Conservation (phyloP, 2,888 invertebrate species). For the Formica aserva region DNA sequence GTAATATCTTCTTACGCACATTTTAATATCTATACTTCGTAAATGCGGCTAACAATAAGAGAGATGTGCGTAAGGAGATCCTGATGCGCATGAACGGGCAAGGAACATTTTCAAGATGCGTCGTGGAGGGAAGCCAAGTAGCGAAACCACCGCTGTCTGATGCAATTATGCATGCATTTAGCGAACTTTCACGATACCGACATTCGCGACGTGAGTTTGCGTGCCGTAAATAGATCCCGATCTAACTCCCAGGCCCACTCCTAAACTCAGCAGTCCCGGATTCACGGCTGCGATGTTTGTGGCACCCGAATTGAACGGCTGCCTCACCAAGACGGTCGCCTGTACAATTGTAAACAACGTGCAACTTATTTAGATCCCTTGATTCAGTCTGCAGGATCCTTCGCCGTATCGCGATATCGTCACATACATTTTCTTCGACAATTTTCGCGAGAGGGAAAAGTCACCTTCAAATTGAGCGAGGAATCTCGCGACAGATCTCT, state of each 20-base stretch:
- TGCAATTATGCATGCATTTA: constrained; percentile 49
- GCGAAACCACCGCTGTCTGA: neutral
- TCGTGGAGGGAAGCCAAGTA: neutral
- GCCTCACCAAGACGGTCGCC: constrained; percentile 68
- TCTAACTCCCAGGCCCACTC: constrained; percentile 73
- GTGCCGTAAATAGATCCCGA: constrained; percentile 73
- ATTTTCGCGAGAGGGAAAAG: neutral
- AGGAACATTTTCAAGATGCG: neutral
- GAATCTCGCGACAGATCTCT: neutral
- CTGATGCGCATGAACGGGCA: neutral
- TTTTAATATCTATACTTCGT: neutral
- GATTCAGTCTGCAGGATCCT: neutral
- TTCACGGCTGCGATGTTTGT: constrained; percentile 68
- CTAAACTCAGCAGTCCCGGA: constrained; percentile 60
- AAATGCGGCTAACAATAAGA: neutral
- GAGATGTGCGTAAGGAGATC: constrained; percentile 4
- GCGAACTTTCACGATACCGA: constrained; percentile 71
- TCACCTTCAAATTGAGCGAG: neutral
- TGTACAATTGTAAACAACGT: constrained; percentile 45
- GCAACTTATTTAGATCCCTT: neutral
- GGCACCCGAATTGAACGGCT: constrained; percentile 64
- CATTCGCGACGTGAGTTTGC: constrained; percentile 69
- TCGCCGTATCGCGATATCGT: neutral
- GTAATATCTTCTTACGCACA: neutral
- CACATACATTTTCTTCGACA: neutral